Base-by-base conservation (phyloP, 1,140 invertebrate species). In the Bombus superbus region DNA sequence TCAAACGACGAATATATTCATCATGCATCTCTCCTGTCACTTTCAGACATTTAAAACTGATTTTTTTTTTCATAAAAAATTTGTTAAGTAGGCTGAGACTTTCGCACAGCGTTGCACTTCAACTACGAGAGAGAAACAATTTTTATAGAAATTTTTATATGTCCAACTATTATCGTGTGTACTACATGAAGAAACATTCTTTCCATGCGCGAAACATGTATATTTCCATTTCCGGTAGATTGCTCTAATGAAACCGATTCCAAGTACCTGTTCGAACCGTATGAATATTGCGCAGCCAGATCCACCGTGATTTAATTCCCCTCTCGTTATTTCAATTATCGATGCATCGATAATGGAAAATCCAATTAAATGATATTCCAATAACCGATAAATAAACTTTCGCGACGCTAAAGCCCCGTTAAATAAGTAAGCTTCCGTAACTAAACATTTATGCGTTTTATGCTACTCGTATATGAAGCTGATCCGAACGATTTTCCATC, bases 281-380 rank as follows among this genome's bases (percentile, higher is more conserved):
- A 57, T 25, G 79, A n/a, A 53, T 35, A 68, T 38, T 47, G 28
- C 62, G 4, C n/a, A 32, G 3, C 22, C 32, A 25, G 32, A 80
- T 72, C 40, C 25, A 22, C 62, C 76, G 38, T 38, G 79, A 81
- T 75, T 86, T 81, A 74, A 86, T 86, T 81, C 62, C 25, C 28
- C 71, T 73, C 79, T 68, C 84, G 84, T 85, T 85, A 85, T 80
- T 85, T 85, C 83, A 85, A 85, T 85, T 85, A 85, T 42, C 68
- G 57, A 40, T 44, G 76, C 68, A 40, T 72, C 68, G 83, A 72
- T 85, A 85, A 85, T 85, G 83, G 77, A 85, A 79, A 80, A 85
- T 85, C 76, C 83, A 80, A 85, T 85, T 85, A 80, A 85, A 85
- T 68, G 77, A 72, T 85, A 59, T 72, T 13, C 77, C 83, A 59